Base-by-base conservation (phyloP, 2,113 vertebrate genomes). In the Barnardius zonarius region DNA sequence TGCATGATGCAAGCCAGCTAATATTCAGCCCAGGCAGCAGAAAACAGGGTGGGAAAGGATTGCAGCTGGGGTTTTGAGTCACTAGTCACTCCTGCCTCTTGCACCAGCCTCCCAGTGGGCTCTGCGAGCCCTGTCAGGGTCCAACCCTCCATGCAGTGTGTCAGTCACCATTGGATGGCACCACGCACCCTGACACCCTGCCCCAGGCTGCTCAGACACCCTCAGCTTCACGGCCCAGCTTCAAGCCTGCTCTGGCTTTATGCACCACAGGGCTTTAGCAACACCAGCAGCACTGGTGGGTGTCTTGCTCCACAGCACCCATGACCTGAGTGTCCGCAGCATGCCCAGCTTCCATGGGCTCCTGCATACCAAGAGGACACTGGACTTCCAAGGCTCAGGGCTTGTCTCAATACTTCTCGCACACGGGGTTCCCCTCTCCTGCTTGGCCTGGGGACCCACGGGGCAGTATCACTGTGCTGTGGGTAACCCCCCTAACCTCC, bases 31-130 rank as follows among this genome's bases (percentile, higher is more conserved):
- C 37, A 44, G 63, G 24, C 30, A 62, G 51, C 0, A 1, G 63
- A 66, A 31, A 74, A 41, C 17, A n/a, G 31, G 20, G 33, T 31
- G 39, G 20, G 30, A 75, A 84, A 61, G 31, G 55, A 10, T 49
- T 2, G 1, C 48, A 78, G 28, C 1, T 0, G 0, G 3, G 9
- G 14, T 86, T 88, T 74, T n/a, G 23, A 31, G 55, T 25, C 31
- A 43, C 55, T 68, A 54, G 25, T 6, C 7, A 8, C 27, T 66
- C 66, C 61, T 69, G 55, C 10, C 22, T 27, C 43, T 37, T 37
- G 35, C 46, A 62, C 23, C 30, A 88, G 35, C 67, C 78, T 90
- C 27, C 17, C 51, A 35, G 20, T 2, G 14, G 13, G 35, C 15
- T 90, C 62, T 6, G 4, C 17, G 19, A 89, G 28, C 9, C 41